Evolutionary conservation across 2,113 vertebrate genomes (phyloP), one percentile per base, ranked within the genome.

Genomic region (Clarias macrocephalus): DNA sequence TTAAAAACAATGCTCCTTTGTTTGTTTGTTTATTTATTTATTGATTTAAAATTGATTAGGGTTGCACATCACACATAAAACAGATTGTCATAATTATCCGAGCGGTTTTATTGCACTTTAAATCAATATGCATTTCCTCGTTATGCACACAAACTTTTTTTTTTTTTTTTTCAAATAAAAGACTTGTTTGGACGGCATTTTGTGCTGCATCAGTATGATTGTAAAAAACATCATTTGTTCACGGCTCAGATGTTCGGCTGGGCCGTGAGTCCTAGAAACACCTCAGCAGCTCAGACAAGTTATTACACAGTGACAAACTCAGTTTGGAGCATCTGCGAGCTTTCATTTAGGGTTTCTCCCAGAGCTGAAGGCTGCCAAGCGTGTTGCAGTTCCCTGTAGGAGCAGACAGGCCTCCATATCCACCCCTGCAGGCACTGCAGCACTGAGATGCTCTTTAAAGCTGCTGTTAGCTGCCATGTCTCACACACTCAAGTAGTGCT

Each of bases 241-340:
- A 52, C 37, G 85, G 48, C 42, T 87, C 37, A 75, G 88, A 88
- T 65, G 60, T 87, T 73, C 60, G 57, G 73, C 63, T 70, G 79
- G 52, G 83, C 86, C 86, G 88, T 87, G 88, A 90, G 86, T 63
- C 66, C 88, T 86, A 66, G 86, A 89, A 91, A 57, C 70, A 90
- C 70, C 87, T 88, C 84, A 88, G 85, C 59, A 68, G 18, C 66
- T 56, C 60, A 90, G 90, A 91, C 91, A 91, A 90, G 90, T 90
- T 91, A 90, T 92, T 91, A 90, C 85, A 66, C 80, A 83, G 88
- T 91, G 90, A 91, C 91, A 88, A 90, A 89, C 90, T 87, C 83
- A 6, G 83, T 87, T 90, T 88, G 87, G 77, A 87, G 82, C 82
- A 87, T 85, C 88, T 86, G 60, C 30, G 76, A 82, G 85, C 82